Conservation (phyloP, 2,888 invertebrate species). For the Stenichneumon culpator region DNA sequence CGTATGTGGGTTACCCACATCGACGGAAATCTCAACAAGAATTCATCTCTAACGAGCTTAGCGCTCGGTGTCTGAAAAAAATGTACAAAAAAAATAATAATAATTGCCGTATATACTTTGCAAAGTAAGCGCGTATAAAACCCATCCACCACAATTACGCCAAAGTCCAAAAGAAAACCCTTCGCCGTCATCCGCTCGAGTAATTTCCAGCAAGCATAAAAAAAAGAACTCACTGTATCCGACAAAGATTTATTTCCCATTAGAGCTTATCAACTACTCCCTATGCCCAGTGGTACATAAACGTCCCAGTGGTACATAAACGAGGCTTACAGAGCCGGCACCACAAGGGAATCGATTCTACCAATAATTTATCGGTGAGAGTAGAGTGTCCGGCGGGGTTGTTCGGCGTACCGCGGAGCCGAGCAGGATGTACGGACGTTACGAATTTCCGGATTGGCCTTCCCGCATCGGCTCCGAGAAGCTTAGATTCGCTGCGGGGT, state of each 20-base stretch:
- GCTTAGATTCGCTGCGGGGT: conserved; percentile 42
- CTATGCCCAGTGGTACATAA: no score
- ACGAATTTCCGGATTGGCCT: conserved; percentile 59
- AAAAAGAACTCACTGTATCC: conserved; percentile 2
- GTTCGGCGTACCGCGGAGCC: neutral
- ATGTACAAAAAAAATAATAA: neutral
- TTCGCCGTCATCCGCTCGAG: neutral
- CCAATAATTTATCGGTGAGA: conserved; percentile 49
- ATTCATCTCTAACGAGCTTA: conserved; percentile 42
- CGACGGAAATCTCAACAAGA: conserved; percentile 36
- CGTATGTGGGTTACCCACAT: conserved; percentile 17
- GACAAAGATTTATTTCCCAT: conserved; percentile 27
- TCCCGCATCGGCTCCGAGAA: conserved; percentile 38
- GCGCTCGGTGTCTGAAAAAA: neutral
- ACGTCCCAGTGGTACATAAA: conserved; percentile 19
- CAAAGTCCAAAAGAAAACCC: neutral
- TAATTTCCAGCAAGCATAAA: neutral
- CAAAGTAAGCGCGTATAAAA: neutral
- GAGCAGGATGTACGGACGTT: conserved; percentile 39
- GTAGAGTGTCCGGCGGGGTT: neutral
- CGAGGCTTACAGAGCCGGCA: neutral
- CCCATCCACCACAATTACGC: neutral
- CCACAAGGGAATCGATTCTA: conserved; percentile 53
- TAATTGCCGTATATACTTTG: conserved; percentile 8
- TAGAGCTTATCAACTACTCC: conserved; percentile 5